Conservation (phyloP, 2,113 vertebrate genomes). For the Parus major region DNA sequence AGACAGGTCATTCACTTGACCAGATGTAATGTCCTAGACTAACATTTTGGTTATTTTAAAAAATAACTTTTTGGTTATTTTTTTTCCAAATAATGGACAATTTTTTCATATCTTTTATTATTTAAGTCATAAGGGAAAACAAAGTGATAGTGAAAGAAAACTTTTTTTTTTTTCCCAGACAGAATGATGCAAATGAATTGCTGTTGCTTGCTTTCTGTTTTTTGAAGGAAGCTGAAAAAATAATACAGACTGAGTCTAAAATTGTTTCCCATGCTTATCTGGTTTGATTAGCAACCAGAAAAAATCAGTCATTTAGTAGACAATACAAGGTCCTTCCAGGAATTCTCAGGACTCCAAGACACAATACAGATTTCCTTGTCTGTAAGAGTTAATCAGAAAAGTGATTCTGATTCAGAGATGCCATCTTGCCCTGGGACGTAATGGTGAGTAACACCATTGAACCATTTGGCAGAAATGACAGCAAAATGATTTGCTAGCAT, state of each 20-base stretch:
- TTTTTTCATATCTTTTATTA: background rate
- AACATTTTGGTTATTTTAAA: background rate
- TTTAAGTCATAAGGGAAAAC: background rate
- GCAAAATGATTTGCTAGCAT: background rate
- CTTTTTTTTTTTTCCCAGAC: background rate
- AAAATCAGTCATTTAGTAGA: background rate
- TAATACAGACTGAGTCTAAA: background rate
- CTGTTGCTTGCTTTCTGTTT: background rate
- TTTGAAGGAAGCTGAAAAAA: background rate
- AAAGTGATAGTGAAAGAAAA: background rate
- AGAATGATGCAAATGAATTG: background rate
- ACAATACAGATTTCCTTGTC: background rate
- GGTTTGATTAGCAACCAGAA: background rate
- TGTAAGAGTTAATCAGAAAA: background rate
- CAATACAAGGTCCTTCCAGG: background rate
- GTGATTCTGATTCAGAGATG: background rate
- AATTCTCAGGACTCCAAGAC: background rate
- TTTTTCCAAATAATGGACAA: background rate
- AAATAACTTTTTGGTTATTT: background rate
- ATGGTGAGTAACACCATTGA: background rate
- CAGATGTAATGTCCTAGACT: background rate
- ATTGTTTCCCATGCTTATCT: background rate
- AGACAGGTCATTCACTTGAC: accelerated
- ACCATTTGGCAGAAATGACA: background rate
- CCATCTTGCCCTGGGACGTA: background rate